These are phyloP conservation scores for Scalopus aquaticus DNA, from an alignment of 2,113 vertebrate species.

Conservation along the genomic window DNA sequence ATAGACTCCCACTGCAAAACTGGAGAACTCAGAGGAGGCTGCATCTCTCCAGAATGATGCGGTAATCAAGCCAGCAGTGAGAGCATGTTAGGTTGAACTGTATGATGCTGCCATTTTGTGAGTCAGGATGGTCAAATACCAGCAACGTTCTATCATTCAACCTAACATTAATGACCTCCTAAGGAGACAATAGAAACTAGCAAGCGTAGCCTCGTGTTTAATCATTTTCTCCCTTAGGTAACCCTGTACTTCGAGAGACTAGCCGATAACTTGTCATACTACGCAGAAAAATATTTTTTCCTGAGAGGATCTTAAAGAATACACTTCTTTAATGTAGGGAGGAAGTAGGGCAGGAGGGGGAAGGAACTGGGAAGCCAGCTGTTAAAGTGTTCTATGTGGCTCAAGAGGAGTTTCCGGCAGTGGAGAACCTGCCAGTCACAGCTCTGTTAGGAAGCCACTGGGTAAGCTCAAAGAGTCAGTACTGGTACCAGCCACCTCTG, in stretches of 20 bases:
- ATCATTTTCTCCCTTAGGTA: not conserved
- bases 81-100: too few relatives aligned
- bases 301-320: not conserved
- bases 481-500: not conserved
- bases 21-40: not conserved
- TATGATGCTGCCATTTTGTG: not conserved
- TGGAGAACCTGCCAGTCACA: not conserved
- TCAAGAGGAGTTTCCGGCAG: not conserved
- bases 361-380: not conserved
- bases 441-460: not conserved
- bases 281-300: not conserved
- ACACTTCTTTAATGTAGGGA: not conserved
- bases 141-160: not conserved
- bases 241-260: not conserved
- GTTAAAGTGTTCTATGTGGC: not conserved
- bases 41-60: not conserved
- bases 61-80: not conserved
- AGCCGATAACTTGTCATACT: not conserved
- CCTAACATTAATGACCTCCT: not conserved
- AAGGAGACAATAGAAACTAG: not conserved
- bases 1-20: not conserved
- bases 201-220: not conserved
- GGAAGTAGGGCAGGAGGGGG: not conserved
- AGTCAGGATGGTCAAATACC: not conserved
- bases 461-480: not conserved